Evolutionary conservation across 64 coral and sea anemone genomes (phyloP).

Genomic region (Montipora cactus): DNA sequence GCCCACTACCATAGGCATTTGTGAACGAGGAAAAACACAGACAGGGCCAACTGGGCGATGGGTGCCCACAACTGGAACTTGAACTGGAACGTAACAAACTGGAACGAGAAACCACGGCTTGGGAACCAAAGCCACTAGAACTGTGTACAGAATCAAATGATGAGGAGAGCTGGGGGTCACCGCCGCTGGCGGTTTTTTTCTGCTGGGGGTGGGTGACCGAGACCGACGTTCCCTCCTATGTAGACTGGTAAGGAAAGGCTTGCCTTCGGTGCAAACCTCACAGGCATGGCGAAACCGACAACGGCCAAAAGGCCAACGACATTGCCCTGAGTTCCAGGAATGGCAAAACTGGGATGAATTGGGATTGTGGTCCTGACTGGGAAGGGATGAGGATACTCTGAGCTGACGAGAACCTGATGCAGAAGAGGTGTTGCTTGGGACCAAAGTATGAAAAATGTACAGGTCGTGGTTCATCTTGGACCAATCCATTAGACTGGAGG

Average conservation of each 20-base stretch:
- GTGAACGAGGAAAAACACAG: background rate
- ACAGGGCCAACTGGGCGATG: background rate
- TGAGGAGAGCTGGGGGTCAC: background rate
- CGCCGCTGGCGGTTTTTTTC: background rate
- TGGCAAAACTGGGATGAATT: background rate
- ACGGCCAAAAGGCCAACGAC: background rate
- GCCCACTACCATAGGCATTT: background rate
- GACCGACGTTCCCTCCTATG: background rate
- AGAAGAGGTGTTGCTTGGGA: background rate
- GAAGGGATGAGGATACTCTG: background rate
- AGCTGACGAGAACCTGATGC: too few species aligned
- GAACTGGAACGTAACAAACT: background rate
- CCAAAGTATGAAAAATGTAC: background rate
- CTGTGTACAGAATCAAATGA: background rate
- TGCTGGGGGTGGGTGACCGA: background rate
- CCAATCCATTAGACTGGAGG: background rate
- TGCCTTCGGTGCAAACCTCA: background rate
- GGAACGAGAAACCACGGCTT: background rate
- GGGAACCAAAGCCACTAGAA: background rate
- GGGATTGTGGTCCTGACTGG: background rate
- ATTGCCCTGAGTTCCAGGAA: background rate
- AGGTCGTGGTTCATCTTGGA: background rate
- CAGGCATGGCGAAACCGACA: background rate
- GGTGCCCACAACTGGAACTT: background rate
- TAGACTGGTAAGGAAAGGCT: background rate